Evolutionary conservation across 2,113 vertebrate species (phyloP), one percentile per base, ranked within the genome.

Genomic region (Holacanthus passer): DNA sequence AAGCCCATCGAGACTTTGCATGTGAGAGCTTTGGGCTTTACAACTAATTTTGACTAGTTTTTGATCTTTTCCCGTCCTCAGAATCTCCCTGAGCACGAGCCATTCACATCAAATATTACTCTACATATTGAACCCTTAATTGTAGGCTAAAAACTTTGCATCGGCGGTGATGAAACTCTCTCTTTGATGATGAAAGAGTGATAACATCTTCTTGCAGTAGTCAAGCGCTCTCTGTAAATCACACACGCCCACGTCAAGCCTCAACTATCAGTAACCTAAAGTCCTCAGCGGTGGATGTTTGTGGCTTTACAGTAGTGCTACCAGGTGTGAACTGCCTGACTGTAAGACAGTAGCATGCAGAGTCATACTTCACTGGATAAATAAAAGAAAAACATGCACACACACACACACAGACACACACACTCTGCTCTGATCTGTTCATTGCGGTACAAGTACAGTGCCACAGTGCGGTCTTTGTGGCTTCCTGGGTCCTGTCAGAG

Each of bases 401-500:
- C 35, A 50, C 43, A 63, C 39, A 73, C 60, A 74, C 68, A 77
- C 32, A 78, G 29, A 60, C 43, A 79, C 53, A 85, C 45, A 76
- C 64, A 53, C 29, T 48, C 31, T 50, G 62, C 47, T 84, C 64
- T 74, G 80, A 87, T 85, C 50, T 76, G 74, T 71, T 86, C 65
- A 72, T 29, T 74, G 75, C 60, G 75, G 55, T 77, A 22, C 64
- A 32, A 77, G 66, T 78, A 73, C 56, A 74, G 77, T 67, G 64
- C 32, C 82, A 90, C 79, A 93, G 92, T 89, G 86, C 71, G 58
- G 93, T 84, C 87, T 95, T 93, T 93, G 92, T 91, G 90, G 93
- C 85, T 88, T 87, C 91, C 88, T 63, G 77, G 74, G 91, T 81
- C 91, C 90, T 89, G 93, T 96, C 95, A 93, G 85, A 87, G 88